phyloP scores from a whole-genome alignment of 1,140 invertebrate genomes.

The Drosophila pseudoananassae region DNA sequence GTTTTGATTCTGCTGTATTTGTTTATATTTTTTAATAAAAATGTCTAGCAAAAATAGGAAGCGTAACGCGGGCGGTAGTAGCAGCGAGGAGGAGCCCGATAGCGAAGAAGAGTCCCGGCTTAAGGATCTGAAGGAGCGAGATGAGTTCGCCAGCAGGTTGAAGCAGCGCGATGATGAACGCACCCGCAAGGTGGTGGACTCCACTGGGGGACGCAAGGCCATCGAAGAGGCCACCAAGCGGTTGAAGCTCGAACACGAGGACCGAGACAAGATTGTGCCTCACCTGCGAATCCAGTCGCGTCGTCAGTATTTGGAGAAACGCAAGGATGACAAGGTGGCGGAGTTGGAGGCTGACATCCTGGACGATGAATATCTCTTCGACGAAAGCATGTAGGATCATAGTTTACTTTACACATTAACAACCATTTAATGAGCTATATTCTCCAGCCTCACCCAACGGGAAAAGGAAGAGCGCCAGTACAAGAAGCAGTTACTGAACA shows the following conservation, averaged over 20 bases:
- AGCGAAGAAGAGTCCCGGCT: conserved; percentile 88
- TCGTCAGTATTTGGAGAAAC: conserved; percentile 96
- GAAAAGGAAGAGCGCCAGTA: conserved; percentile 94
- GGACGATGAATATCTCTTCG: conserved; percentile 99
- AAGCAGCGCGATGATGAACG: conserved; percentile 96
- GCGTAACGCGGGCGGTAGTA: conserved; percentile 50
- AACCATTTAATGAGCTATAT: background rate
- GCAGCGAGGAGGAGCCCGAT: conserved; percentile 85
- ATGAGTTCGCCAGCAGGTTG: conserved; percentile 96
- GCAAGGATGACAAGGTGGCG: conserved; percentile 98
- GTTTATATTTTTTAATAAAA: conserved; percentile 29
- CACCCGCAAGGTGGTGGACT: conserved; percentile 91
- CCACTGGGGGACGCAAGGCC: conserved; percentile 89
- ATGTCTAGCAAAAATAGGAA: conserved; percentile 59
- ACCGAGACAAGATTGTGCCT: conserved; percentile 93
- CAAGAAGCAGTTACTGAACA: conserved; percentile 94
- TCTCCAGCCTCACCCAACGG: conserved; percentile 90
- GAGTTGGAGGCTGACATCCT: conserved; percentile 97
- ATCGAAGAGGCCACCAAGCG: conserved; percentile 97
- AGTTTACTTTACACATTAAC: background rate
- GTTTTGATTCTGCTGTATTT: conserved; percentile 11
- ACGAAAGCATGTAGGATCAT: conserved; percentile 90
- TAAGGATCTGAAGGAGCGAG: conserved; percentile 95
- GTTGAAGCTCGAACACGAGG: conserved; percentile 93
- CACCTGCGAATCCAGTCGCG: conserved; percentile 95